phyloP scores from a whole-genome alignment of 2,797 vertebrate species.

The Potorous gilbertii region DNA sequence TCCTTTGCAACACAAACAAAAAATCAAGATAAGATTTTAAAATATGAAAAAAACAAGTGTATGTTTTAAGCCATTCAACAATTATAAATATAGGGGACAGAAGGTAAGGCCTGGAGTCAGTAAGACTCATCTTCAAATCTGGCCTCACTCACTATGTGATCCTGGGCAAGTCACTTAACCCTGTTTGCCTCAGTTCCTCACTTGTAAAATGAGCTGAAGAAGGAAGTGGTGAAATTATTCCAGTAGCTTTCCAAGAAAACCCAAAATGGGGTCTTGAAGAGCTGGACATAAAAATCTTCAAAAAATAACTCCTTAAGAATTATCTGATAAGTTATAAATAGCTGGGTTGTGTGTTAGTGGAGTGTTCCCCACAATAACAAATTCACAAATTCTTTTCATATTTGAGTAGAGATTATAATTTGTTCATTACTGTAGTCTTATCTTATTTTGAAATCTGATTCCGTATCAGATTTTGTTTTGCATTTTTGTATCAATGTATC shows the following conservation, averaged over 20 bases:
- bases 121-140: background rate
- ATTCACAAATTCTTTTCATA: background rate
- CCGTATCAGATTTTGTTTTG: too few species aligned
- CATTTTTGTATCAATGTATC: background rate
- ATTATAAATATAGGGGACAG: background rate
- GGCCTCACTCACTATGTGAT: background rate
- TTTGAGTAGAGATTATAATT: background rate
- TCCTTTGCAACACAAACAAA: background rate
- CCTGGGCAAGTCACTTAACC: background rate
- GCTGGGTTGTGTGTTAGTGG: background rate
- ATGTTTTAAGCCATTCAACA: background rate
- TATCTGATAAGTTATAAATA: background rate
- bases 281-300: background rate
- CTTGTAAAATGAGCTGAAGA: background rate
- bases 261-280: background rate
- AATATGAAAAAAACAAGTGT: too few species aligned
- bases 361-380: background rate
- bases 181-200: background rate
- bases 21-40: background rate
- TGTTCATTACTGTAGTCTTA: background rate
- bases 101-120: background rate
- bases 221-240: background rate
- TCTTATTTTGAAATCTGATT: background rate
- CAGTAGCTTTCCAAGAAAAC: background rate
- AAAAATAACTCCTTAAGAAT: background rate